phyloP scores from a whole-genome alignment of 35 echinoderm and acorn worm genomes.

The Acanthaster planci region DNA sequence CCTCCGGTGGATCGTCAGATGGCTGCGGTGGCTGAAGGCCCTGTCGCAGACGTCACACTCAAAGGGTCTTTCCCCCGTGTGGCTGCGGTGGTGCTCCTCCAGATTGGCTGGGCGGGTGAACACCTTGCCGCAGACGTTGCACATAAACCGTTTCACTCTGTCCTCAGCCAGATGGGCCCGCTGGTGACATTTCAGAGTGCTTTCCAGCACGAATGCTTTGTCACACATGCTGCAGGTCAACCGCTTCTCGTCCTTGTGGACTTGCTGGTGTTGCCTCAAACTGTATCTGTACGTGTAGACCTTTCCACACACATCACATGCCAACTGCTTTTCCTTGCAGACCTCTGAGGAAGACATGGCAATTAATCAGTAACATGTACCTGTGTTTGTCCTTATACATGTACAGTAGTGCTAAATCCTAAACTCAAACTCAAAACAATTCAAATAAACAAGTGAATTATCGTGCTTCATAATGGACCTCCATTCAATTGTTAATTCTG shows the following conservation, averaged over 20 bases:
- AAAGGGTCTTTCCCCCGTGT: slow-evolving; percentile 33
- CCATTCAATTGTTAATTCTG: too few relatives aligned
- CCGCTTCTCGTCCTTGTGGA: neutral
- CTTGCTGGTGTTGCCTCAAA: neutral
- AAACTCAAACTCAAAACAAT: too few relatives aligned
- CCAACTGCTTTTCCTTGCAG: too few relatives aligned
- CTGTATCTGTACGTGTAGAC: neutral
- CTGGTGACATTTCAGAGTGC: neutral
- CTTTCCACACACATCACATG: neutral
- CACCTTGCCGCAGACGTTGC: neutral
- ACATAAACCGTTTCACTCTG: too few relatives aligned
- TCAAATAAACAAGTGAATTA: too few relatives aligned
- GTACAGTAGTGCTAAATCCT: too few relatives aligned
- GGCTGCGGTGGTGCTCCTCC: slow-evolving; percentile 18
- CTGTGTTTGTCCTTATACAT: too few relatives aligned
- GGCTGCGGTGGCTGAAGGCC: slow-evolving; percentile 24
- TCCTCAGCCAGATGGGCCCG: too few relatives aligned
- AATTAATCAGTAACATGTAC: too few relatives aligned
- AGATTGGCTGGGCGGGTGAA: neutral
- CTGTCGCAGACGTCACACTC: slow-evolving; percentile 4
- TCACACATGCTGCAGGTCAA: neutral
- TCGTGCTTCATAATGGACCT: too few relatives aligned
- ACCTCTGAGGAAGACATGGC: too few relatives aligned
- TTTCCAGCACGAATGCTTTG: neutral
- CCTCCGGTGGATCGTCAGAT: slow-evolving; percentile 1